phyloP scores from a whole-genome alignment of 2,888 invertebrate species.

The Oscheius sp. region DNA sequence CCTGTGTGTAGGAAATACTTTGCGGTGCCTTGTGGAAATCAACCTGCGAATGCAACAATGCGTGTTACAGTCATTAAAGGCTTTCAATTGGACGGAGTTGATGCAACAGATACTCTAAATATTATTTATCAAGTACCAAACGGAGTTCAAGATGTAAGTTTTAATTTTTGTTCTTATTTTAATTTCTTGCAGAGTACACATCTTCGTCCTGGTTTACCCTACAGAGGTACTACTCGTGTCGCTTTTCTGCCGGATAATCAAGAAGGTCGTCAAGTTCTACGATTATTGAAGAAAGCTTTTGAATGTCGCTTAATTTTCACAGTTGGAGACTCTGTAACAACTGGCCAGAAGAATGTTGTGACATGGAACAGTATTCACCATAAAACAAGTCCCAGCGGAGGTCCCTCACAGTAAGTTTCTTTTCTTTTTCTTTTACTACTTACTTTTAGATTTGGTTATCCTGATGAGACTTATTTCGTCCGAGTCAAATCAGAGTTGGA shows the following conservation, averaged over 20 bases:
- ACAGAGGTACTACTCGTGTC: conserved; percentile 37
- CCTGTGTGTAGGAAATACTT: conserved; percentile 35
- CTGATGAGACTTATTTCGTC: conserved; percentile 83
- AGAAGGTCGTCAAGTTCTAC: conserved; percentile 77
- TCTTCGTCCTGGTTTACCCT: conserved; percentile 42
- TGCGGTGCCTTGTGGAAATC: conserved; percentile 31
- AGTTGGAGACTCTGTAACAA: conserved; percentile 87
- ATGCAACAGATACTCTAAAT: background rate
- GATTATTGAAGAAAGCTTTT: conserved; percentile 85
- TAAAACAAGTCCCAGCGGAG: conserved; percentile 78
- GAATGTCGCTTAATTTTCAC: conserved; percentile 86
- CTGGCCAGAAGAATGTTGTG: conserved; percentile 84
- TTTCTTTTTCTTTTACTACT: background rate
- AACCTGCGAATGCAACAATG: conserved; percentile 25
- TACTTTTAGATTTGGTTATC: conserved; percentile 79
- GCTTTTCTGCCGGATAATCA: conserved; percentile 40
- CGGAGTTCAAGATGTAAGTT: conserved; percentile 34
- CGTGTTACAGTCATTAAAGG: background rate
- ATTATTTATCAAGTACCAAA: conserved; percentile 21
- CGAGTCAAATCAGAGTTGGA: conserved; percentile 77
- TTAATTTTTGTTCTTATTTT: background rate
- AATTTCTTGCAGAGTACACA: conserved; percentile 24
- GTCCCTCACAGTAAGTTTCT: conserved; percentile 54
- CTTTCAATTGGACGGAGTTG: background rate
- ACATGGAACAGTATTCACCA: conserved; percentile 92